phyloP scores from a whole-genome alignment of 2,888 invertebrate genomes.

The Callosobruchus maculatus region DNA sequence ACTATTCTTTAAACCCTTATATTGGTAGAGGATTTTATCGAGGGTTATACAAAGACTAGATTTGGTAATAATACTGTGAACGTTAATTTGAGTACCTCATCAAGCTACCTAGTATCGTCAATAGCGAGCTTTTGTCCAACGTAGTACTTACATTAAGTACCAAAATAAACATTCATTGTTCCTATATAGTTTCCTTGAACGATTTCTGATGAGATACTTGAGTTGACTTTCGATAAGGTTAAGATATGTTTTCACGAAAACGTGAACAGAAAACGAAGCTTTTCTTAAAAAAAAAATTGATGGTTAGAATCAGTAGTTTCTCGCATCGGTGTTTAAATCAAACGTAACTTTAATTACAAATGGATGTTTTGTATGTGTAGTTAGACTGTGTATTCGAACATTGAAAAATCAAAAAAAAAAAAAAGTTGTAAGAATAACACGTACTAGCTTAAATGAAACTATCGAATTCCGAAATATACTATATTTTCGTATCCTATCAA shows the following conservation, averaged over 20 bases:
- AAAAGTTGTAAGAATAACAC: conserved; percentile 6
- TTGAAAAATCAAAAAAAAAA: conserved; percentile 14
- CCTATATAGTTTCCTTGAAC: neutral
- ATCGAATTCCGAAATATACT: conserved; percentile 45
- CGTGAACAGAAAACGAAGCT: neutral
- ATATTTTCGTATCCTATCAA: conserved; percentile 46
- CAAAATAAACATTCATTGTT: neutral
- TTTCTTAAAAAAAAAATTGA: conserved; percentile 3
- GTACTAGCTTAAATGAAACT: conserved; percentile 36
- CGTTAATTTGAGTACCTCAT: neutral
- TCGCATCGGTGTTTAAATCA: conserved; percentile 18
- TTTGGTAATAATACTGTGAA: neutral
- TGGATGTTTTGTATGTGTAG: conserved; percentile 46
- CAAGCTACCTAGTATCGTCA: neutral
- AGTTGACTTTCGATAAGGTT: neutral
- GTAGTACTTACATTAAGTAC: neutral
- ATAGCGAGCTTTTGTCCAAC: neutral
- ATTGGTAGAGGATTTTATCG: neutral
- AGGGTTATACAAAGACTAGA: neutral
- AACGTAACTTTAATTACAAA: conserved; percentile 6
- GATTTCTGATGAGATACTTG: neutral
- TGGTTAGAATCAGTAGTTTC: conserved; percentile 4
- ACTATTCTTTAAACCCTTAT: neutral
- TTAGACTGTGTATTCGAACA: conserved; percentile 28
- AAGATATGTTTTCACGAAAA: neutral